Conservation (phyloP, 2,888 invertebrate species). For the Cerastis rubricosa region DNA sequence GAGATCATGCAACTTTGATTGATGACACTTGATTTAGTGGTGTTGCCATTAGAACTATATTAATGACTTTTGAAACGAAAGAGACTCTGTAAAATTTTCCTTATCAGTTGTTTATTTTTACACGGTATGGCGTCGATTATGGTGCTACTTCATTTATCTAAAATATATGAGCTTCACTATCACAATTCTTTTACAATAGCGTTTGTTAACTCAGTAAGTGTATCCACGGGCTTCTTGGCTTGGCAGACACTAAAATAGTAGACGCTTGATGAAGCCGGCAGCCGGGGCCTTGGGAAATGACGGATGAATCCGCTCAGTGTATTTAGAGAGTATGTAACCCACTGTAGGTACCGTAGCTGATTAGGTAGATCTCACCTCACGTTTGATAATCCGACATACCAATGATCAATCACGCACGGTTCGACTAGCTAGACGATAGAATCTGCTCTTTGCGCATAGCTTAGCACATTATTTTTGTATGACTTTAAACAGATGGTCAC, state of each 20-base stretch:
- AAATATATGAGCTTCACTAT: neutral
- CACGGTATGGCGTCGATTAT: no score
- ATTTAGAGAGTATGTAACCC: neutral
- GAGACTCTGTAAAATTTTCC: neutral
- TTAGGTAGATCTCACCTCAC: conserved; percentile 22
- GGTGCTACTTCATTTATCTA: neutral
- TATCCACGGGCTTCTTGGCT: neutral
- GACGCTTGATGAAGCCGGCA: neutral
- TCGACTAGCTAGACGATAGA: conserved; percentile 9
- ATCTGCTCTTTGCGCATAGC: conserved; percentile 4
- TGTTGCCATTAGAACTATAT: conserved; percentile 41
- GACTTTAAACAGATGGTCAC: conserved; percentile 9
- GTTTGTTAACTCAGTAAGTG: no score
- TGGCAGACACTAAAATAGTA: neutral
- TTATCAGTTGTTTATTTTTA: neutral
- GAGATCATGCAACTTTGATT: conserved; percentile 52
- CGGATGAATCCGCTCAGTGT: conserved; percentile 29
- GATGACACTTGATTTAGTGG: conserved; percentile 29
- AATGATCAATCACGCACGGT: conserved; percentile 58
- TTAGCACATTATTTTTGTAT: conserved; percentile 16
- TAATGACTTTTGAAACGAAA: neutral
- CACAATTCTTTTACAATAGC: neutral
- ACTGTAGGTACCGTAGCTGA: neutral
- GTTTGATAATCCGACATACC: conserved; percentile 41
- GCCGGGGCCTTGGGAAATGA: conserved; percentile 10